Evolutionary conservation across 2,888 invertebrate species (phyloP), one percentile per base, ranked within the genome.

Genomic region (Catocala sponsa): DNA sequence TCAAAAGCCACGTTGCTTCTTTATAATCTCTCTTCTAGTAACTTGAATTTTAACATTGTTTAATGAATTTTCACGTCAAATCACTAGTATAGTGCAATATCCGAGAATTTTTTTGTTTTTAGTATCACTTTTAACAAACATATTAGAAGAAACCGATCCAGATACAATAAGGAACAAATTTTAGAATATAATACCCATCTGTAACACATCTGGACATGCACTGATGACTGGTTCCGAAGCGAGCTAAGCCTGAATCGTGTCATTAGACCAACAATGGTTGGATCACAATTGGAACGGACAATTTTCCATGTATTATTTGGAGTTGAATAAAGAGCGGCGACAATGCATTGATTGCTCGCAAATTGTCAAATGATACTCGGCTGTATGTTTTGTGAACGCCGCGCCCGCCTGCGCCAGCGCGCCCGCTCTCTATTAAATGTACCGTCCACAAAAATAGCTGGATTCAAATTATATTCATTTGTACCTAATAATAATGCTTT

Each of bases 341-440:
- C 94, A 94, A 94, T 90, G 91, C 91, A 88, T 84, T 92, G 94
- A 94, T 94, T 94, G 94, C 94, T 94, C 92, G 86, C 94, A 92
- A 94, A 94, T 94, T 94, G 94, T 94, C 93, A 90, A 91, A 94
- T 94, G 94, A 94, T 93, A 93, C 93, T 90, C 84, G 83, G 85
- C 87, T 89, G 87, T 91, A 89, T 91, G 92, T 91, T 92, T 92
- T 92, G 91, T 92, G 79, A 82, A 85, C 76, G 91, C 86, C 90
- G 91, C 91, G 90, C 91, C 94, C 82, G 88, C 91, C 94, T 82
- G 88, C 46, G 46, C 46, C 46, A 25, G 46, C 81, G 83, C 80
- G 63, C 67, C 55, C 66, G 67, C 47, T 58, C 50, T 86, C 90
- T 91, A 91, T 91, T 91, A 91, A 92, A 68, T 69, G 78, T 74